A percentile compares a stretch with the other conserved stretches of the same genome.
Evolutionary conservation across 2,797 vertebrate species (phyloP).

Genomic region (Adelosebastes latens): DNA sequence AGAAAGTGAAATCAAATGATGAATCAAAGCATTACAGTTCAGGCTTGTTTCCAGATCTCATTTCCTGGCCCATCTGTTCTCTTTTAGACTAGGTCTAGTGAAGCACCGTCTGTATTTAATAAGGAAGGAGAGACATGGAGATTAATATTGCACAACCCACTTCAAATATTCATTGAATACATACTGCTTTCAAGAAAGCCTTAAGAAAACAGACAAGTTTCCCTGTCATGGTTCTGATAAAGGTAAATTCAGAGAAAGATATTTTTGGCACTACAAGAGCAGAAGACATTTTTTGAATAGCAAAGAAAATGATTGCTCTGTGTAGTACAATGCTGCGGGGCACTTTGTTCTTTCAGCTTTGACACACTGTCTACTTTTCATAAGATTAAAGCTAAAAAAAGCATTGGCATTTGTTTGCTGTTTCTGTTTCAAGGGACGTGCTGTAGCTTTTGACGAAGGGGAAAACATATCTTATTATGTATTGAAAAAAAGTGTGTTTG

Average conservation of each 20-base stretch:
- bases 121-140: conserved; percentile 9
- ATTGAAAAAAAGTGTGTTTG: neutral
- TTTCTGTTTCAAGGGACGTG: conserved; percentile 3
- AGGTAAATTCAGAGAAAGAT: conserved; percentile 19
- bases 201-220: neutral
- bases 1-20: conserved; percentile 49
- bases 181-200: neutral
- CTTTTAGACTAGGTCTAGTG: conserved; percentile 55
- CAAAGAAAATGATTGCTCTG: conserved; percentile 3
- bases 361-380: conserved; percentile 11
- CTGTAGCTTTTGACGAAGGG: neutral
- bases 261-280: conserved; percentile 4
- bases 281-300: conserved; percentile 14
- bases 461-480: neutral
- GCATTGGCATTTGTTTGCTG: conserved; percentile 6
- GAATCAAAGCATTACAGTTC: conserved; percentile 40
- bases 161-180: conserved; percentile 1
- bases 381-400: conserved; percentile 7
- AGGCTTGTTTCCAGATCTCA: conserved; percentile 48
- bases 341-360: conserved; percentile 28
- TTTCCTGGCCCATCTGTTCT: conserved; percentile 64
- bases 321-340: conserved; percentile 2
- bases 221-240: neutral
- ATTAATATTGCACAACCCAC: conserved; percentile 21
- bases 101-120: conserved; percentile 32